Base-by-base conservation (phyloP, 37 sponge, comb jelly and placozoan species). In the Spongia lamella region DNA sequence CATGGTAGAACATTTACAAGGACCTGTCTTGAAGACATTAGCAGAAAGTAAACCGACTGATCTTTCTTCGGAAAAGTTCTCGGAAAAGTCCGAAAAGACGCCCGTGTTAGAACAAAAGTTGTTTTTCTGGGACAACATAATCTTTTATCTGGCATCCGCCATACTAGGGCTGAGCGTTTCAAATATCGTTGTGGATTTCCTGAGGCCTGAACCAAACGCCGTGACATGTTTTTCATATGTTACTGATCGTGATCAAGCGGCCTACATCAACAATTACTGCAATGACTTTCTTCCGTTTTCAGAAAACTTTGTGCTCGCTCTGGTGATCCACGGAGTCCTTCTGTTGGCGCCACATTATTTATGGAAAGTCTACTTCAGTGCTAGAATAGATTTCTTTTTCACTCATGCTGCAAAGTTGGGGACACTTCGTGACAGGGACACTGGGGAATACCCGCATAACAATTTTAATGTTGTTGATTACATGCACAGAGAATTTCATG, bases 351-450 rank as follows among this genome's bases (percentile, higher is more conserved):
- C 70, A 38, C 70, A 68, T 2, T 68, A 68, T 43, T 43, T 68
- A 38, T 68, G 70, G 70, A 14, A 11, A 11, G 38, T 49, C 0
- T 38, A 43, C 27, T 68, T 68, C 70, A 47, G 20, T 43, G 50
- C 43, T 21, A 43, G 43, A 26, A 43, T 68, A 43, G 70, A 68
- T 36, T 39, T 68, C 29, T 68, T 68, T 49, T 68, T 47, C 40
- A 4, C 70, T 7, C 70, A 43, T 1, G 70, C 49, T 13, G 70
- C 43, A 19, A 68, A 29, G 40, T 49, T 68, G 29, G 25, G 15
- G 70, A 68, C 43, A 26, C 25, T 68, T 2, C 39, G 49, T 38
- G 70, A 68, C 25, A 17, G 70, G 0, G 5, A 39, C n/a, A 68
- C 70, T 22, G 70, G 70, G 2, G 70, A 68, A 32, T 32, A 68